These are phyloP conservation scores for Caranx melampygus DNA, from an alignment of 2,113 vertebrate genomes.

Conservation along the genomic window DNA sequence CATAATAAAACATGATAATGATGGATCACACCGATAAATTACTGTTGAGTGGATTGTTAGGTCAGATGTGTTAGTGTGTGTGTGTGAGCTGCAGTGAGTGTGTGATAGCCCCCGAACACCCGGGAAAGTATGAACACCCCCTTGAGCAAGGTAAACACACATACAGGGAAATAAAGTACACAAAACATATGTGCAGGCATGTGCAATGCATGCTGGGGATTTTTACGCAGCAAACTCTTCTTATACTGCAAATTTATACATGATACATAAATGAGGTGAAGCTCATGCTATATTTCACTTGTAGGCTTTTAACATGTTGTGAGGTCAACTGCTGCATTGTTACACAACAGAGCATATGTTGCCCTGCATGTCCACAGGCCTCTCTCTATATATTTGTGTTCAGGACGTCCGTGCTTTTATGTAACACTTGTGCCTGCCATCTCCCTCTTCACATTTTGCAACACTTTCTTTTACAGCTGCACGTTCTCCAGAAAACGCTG, in stretches of 20 bases:
- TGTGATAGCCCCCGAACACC: slow-evolving; percentile 56
- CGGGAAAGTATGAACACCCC: slow-evolving; percentile 43
- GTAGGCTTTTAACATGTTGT: background rate
- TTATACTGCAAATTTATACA: background rate
- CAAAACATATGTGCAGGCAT: slow-evolving; percentile 11
- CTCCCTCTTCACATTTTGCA: background rate
- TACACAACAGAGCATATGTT: background rate
- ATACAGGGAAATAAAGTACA: slow-evolving; percentile 38
- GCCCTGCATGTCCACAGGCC: background rate
- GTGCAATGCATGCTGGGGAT: background rate
- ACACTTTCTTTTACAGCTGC: background rate
- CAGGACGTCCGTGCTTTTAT: background rate
- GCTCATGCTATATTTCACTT: background rate
- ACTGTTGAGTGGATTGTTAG: slow-evolving; percentile 82
- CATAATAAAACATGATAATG: slow-evolving; percentile 86
- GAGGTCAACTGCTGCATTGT: background rate
- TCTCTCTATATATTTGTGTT: background rate
- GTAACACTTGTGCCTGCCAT: background rate
- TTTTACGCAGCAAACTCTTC: background rate
- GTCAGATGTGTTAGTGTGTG: slow-evolving; percentile 67
- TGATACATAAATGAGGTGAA: background rate
- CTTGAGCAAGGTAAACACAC: slow-evolving; percentile 49
- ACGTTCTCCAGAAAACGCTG: background rate
- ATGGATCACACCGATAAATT: slow-evolving; percentile 84
- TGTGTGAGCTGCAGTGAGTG: slow-evolving; percentile 58